Conservation (phyloP, 2,797 vertebrate species). For the Anisognathus igniventris region DNA sequence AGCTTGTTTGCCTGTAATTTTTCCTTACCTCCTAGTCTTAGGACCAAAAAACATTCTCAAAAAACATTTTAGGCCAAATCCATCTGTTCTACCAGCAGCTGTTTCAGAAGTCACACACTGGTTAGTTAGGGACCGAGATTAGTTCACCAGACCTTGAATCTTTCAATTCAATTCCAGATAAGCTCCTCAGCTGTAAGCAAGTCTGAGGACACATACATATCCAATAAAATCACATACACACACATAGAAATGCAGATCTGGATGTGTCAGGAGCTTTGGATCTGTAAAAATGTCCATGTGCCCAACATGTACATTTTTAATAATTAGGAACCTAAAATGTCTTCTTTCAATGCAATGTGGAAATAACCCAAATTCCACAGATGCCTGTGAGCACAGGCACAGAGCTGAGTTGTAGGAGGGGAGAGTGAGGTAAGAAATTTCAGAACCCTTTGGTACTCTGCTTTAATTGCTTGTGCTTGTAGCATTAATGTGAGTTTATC, state of each 20-base stretch:
- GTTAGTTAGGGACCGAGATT: background rate
- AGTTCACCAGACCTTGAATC: background rate
- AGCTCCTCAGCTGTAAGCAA: background rate
- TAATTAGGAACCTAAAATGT: background rate
- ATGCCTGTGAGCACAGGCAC: background rate
- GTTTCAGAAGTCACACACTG: background rate
- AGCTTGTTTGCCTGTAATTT: background rate
- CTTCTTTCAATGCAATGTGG: background rate
- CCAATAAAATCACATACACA: background rate
- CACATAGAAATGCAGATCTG: background rate
- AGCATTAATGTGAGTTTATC: background rate
- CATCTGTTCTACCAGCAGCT: background rate
- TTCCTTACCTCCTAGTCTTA: background rate
- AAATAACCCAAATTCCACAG: background rate
- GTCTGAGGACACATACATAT: background rate
- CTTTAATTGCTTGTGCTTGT: background rate
- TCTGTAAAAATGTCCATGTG: background rate
- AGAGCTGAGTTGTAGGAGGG: background rate
- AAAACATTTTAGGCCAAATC: background rate
- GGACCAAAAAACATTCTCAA: background rate
- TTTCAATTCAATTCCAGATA: background rate
- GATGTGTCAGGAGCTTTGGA: background rate
- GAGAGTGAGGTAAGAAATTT: background rate
- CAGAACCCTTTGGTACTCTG: background rate
- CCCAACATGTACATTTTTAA: background rate